Conservation (phyloP, 2,113 vertebrate species). For the Campylomormyrus numenius region DNA sequence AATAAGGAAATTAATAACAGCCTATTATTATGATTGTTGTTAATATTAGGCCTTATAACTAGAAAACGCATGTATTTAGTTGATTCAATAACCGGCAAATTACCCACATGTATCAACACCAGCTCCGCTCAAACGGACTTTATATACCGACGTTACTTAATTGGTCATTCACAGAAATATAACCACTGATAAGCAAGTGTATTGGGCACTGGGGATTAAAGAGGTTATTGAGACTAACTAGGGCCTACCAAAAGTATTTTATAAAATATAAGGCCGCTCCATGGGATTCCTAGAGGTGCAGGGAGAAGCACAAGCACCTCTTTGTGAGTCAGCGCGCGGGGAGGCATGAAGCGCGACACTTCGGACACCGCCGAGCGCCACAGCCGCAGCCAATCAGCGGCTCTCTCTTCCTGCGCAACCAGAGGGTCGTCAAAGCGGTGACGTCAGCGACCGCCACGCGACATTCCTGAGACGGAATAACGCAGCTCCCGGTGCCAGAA, state of each 20-base stretch:
- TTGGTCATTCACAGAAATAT: not conserved
- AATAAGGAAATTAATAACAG: not conserved
- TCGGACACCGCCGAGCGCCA: constrained; percentile 24
- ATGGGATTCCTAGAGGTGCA: constrained; percentile 14
- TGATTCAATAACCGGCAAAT: not conserved
- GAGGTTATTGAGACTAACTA: not conserved
- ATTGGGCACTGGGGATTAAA: not conserved
- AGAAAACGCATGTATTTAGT: not conserved
- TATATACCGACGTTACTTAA: not conserved
- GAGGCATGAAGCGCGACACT: constrained; percentile 37
- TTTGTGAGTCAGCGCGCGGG: constrained; percentile 34
- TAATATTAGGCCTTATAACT: not conserved
- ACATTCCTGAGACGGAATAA: not conserved
- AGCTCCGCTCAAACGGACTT: not conserved
- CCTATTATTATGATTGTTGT: not conserved
- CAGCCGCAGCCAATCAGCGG: constrained; percentile 14
- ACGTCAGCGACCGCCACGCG: not conserved
- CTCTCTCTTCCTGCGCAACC: not conserved
- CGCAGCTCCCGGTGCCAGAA: not conserved
- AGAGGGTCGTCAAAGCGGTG: not conserved
- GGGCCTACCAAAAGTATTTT: not conserved
- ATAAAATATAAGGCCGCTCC: constrained; percentile 14
- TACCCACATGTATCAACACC: not conserved
- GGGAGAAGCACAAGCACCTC: constrained; percentile 32
- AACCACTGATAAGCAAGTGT: not conserved